A percentile compares a stretch with the other conserved stretches of the same genome.
Evolutionary conservation across 2,113 vertebrate genomes (phyloP).

Genomic region (Crotalus helleri): DNA sequence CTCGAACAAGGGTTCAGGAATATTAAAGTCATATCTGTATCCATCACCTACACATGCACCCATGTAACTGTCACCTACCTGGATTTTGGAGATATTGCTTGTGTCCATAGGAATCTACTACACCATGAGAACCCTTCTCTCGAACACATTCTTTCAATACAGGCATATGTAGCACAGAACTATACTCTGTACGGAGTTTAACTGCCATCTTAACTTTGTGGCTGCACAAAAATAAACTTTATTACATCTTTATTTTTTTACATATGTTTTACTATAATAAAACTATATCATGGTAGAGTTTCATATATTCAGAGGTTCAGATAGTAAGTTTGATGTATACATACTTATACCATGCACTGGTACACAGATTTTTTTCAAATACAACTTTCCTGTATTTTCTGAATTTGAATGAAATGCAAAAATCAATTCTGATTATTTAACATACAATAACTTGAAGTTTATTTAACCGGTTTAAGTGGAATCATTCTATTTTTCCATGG

Average conservation of each 20-base stretch:
- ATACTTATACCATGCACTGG: neutral
- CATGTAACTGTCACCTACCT: slow-evolving; percentile 63
- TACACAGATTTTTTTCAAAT: neutral
- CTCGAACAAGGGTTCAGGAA: neutral
- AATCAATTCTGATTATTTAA: neutral
- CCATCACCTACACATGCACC: neutral
- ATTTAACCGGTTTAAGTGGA: neutral
- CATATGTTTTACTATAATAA: neutral
- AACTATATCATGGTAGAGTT: neutral
- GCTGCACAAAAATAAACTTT: slow-evolving; percentile 62
- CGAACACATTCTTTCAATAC: slow-evolving; percentile 83
- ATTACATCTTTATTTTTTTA: neutral
- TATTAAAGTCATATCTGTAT: neutral
- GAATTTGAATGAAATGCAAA: neutral
- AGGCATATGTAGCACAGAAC: slow-evolving; percentile 91
- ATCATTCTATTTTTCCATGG: neutral
- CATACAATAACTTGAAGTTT: neutral
- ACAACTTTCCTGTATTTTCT: neutral
- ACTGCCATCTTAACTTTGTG: slow-evolving; percentile 88
- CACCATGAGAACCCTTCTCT: slow-evolving; percentile 71
- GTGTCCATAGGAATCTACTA: slow-evolving; percentile 71
- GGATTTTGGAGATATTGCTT: slow-evolving; percentile 77
- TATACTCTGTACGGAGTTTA: slow-evolving; percentile 88
- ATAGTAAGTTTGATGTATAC: neutral
- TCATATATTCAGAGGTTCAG: neutral